Base-by-base conservation (phyloP, 1,140 invertebrate genomes). In the Drosophila sproati region DNA sequence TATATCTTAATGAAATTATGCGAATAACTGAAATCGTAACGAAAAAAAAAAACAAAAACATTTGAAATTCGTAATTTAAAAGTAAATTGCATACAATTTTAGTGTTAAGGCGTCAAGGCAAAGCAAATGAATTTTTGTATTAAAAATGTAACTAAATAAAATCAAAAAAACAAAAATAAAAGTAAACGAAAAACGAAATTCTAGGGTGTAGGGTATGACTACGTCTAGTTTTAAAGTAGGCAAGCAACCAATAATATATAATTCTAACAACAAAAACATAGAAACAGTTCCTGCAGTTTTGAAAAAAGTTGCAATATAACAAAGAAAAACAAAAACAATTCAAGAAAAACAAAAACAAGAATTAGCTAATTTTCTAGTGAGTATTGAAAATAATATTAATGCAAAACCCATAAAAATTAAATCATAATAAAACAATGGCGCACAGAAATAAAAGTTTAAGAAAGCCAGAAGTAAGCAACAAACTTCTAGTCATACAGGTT, bases 251-350 rank as follows among this genome's bases (percentile, higher is more conserved):
- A 64, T 12, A 82, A 82, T 50, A 35, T 52, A 47, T 45, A 55
- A 57, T 29, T 71, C 51, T 57, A 68, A 20, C 20, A 63, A 52
- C 39, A 72, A 69, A 71, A 78, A 61, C 39, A 69, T 68, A 85
- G 79, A 89, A 71, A 66, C 73, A 89, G 85, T 89, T 89, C 85
- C 85, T 89, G 86, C 85, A 90, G 85, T 88, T 83, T 80, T 80
- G 45, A 88, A 78, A 59, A 74, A 82, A 87, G 75, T 80, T 89
- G 80, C 83, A 88, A 80, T 73, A 61, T 64, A 56, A 78, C 43
- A 73, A 78, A 52, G 62, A 74, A 51, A 34, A 68, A 78, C 48
- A 45, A 43, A 48, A 72, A 54, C 12, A 41, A 55, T 39, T 34
- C 10, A 64, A 73, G 43, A 52, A 41, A 35, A 52, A 45, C 39